Conservation (phyloP, 2,888 invertebrate species). For the Uloborus plumipes region DNA sequence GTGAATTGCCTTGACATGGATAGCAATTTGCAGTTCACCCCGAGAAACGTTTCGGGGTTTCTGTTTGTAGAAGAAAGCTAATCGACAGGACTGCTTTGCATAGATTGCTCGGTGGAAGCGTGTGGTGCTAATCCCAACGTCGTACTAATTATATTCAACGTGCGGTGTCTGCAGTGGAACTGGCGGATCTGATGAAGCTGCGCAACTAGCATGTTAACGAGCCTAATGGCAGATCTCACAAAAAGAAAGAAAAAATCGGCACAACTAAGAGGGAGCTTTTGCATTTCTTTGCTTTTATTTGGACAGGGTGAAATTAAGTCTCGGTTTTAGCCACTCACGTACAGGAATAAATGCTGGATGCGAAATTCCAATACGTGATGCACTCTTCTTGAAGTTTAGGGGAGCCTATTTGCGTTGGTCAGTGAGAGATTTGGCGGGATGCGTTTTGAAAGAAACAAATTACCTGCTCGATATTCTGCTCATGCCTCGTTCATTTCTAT, state of each 20-base stretch:
- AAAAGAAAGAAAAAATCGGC: constrained; percentile 6
- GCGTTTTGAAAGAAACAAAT: no score
- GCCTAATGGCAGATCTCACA: constrained; percentile 36
- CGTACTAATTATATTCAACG: constrained; percentile 60
- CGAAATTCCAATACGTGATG: constrained; percentile 51
- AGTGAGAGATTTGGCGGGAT: no score
- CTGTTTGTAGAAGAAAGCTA: constrained; percentile 60
- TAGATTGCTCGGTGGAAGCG: constrained; percentile 28
- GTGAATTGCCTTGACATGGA: no score
- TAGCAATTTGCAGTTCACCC: constrained; percentile 26
- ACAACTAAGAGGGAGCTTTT: constrained; percentile 29
- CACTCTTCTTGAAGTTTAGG: constrained; percentile 7
- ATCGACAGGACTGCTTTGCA: constrained; percentile 50
- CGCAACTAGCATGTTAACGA: constrained; percentile 55
- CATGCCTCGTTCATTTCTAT: no score
- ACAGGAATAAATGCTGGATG: constrained; percentile 55
- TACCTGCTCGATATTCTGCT: no score
- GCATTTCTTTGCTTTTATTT: constrained; percentile 41
- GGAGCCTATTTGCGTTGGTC: no score
- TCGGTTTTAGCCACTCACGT: constrained; percentile 56
- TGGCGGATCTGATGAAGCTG: constrained; percentile 57
- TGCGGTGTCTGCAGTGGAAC: constrained; percentile 37
- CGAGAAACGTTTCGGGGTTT: constrained; percentile 19
- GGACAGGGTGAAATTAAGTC: constrained; percentile 54
- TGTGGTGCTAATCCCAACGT: constrained; percentile 48